Evolutionary conservation across 2,797 vertebrate genomes (phyloP), one percentile per base, ranked within the genome.

Genomic region (Smutsia gigantea): DNA sequence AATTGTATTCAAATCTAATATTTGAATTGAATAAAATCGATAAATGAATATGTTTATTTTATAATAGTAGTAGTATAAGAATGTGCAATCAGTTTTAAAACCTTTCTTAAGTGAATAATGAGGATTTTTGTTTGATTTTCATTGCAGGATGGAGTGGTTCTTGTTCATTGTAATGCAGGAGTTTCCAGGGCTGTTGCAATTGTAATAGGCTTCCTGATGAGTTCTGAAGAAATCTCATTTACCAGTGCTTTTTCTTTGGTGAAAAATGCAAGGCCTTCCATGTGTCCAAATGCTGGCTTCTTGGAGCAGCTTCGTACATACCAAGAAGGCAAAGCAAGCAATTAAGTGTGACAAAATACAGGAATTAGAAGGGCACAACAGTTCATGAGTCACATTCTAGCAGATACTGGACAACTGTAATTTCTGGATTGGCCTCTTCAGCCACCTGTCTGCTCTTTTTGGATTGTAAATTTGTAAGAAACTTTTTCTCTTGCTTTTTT

Each of bases 161-260:
- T 99, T 94, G 99, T 99, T 93, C 99, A 99, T 98, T 99, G 99
- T 77, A 99, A 99, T 23, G 98, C 99, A 15, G 99, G 99, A 57
- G 99, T 99, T 89, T 99, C 99, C 42, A 99, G 99, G 29, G 99
- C 99, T 3, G 99, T 99, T 0, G 98, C 99, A 0, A 97, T 99
- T 66, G 98, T 99, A 96, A 99, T 99, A 42, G 99, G 99, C 85
- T 99, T 99, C 98, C 98, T 99, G 96, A 99, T 99, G 99, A 98
- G 98, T 87, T 99, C 98, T 66, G 99, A 99, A 79, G 97, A 98
- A 96, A 99, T 99, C 93, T 98, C 98, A 77, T 99, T 99, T 97
- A 98, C 99, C 23, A 98, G 97, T n/a, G 99, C 99, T 7, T 99
- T 99, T 97, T 98, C 99, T 66, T 53, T 99, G 97, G 99, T 99